phyloP scores from a whole-genome alignment of 2,113 vertebrate genomes.

The Eidolon helvum region DNA sequence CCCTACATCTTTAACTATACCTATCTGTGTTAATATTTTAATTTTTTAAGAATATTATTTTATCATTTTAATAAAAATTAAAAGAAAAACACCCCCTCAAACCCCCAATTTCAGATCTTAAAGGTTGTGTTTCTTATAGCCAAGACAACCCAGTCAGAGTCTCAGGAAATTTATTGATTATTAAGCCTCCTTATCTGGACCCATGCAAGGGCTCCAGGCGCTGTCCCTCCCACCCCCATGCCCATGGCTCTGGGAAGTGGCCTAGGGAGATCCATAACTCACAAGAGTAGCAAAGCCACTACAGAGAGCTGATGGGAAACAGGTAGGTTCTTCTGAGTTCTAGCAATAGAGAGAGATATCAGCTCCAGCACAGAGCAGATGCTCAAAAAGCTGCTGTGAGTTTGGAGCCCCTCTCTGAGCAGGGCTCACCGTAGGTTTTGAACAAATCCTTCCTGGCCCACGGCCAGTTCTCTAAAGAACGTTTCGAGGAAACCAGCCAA shows the following conservation, averaged over 20 bases:
- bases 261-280: neutral
- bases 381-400: neutral
- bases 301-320: neutral
- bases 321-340: neutral
- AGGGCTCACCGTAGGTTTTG: neutral
- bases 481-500: neutral
- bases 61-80: neutral
- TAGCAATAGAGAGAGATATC: no score
- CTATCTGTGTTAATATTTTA: neutral
- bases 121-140: neutral
- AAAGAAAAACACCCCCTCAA: neutral
- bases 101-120: neutral
- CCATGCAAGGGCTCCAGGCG: fast-evolving
- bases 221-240: no score
- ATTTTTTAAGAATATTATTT: neutral
- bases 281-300: neutral
- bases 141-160: neutral
- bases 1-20: neutral
- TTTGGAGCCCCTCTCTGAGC: neutral
- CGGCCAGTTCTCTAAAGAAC: neutral
- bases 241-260: neutral
- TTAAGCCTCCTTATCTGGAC: neutral
- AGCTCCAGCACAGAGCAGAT: fast-evolving
- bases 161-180: neutral
- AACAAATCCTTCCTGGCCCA: neutral